Base-by-base conservation (phyloP, 2,888 invertebrate genomes). In the Carterocephalus palaemon region DNA sequence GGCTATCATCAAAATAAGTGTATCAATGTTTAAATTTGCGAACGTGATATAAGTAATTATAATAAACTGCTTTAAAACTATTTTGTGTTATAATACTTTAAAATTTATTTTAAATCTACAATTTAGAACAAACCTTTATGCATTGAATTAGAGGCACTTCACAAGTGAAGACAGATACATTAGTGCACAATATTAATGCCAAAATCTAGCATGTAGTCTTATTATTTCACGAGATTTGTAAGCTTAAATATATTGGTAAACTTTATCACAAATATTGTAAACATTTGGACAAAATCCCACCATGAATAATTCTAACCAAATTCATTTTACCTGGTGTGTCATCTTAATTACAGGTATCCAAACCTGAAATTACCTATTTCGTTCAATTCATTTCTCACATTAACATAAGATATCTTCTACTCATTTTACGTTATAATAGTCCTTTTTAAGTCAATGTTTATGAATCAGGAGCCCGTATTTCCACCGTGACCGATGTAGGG, bases 401-500 rank as follows among this genome's bases (percentile, higher is more conserved):
- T 26, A 26, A 16, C 17, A 26, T 37, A n/a, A n/a, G n/a, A 24
- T 16, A 16, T 13, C 8, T 16, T 19, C 6, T 2, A 13, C 28
- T 20, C 12, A 13, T 15, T 12, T 28, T 9, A 28, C 20, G 6
- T 22, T 3, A 8, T 15, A 8, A 8, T 13, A 23, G 7, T 16
- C 28, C 8, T 28, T 16, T 42, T 15, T 33, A 34, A 34, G 8
- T 22, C 17, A 29, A 10, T 20, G 9, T 51, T 56, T 58, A 61
- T 39, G 57, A 49, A 39, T 61, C 62, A 52, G 91, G 90, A 61
- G 92, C 91, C 63, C 92, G 90, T 60, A 94, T 91, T 83, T 94
- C 94, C 42, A 94, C 92, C 53, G 93, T 93, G 51, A 94, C 92
- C 67, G 85, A 85, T 8, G 85, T 82, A 1, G 85, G 87, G 23